Evolutionary conservation across 2,113 vertebrate genomes (phyloP).

Genomic region (Columba janthina): DNA sequence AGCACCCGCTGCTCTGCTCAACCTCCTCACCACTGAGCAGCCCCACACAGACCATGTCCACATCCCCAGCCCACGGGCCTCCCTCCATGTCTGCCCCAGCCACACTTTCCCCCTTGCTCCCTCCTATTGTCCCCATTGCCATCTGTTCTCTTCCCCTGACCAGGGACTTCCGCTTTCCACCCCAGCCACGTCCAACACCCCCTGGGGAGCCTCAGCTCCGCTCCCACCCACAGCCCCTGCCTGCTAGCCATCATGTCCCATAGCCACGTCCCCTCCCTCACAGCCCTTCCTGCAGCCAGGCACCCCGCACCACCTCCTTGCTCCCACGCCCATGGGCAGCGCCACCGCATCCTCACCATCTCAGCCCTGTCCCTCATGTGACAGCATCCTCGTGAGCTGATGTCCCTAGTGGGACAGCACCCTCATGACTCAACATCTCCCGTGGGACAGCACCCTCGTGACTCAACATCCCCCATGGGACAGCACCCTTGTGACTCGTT

Average conservation of each 20-base stretch:
- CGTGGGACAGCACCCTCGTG: not conserved
- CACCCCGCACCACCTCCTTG: fast-evolving
- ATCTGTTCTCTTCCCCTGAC: not conserved
- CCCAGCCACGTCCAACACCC: no score
- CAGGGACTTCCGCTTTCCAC: not conserved
- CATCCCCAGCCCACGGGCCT: no score
- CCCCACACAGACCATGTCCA: not conserved
- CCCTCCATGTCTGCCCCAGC: not conserved
- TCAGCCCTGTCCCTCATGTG: not conserved
- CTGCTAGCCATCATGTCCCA: fast-evolving
- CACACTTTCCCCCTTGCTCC: not conserved
- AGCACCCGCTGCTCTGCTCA: not conserved
- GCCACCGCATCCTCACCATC: not conserved
- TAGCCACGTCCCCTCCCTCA: fast-evolving
- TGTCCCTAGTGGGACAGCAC: not conserved
- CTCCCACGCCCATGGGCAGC: not conserved
- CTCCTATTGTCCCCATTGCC: not conserved
- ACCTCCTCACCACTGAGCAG: not conserved
- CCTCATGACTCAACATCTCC: not conserved
- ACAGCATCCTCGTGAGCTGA: not conserved
- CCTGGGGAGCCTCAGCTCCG: not conserved
- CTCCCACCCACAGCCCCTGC: not conserved
- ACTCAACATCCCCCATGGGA: not conserved
- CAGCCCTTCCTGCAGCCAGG: not conserved
- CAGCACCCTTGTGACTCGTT: not conserved